A percentile compares a stretch with the other conserved stretches of the same genome.
These are phyloP conservation scores for Catostomus latipinnis DNA, from an alignment of 2,797 vertebrate species.

Conservation along the genomic window DNA sequence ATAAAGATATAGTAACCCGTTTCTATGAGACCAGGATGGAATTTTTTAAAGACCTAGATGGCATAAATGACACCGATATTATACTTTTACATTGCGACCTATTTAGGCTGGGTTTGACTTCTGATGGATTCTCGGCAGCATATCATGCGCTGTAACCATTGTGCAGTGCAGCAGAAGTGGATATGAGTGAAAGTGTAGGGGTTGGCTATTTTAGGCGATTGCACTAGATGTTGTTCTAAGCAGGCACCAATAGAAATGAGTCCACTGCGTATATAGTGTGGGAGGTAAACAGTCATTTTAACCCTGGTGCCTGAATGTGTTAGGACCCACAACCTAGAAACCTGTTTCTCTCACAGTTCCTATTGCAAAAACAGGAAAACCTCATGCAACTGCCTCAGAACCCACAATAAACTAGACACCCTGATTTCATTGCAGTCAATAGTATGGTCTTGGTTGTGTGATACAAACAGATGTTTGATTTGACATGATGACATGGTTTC, in stretches of 20 bases:
- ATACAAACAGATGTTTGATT: constrained; percentile 63
- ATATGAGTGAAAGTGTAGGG: constrained; percentile 46
- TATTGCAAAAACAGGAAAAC: constrained; percentile 83
- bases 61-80: constrained; percentile 66
- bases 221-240: constrained; percentile 67
- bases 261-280: constrained; percentile 57
- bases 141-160: not conserved
- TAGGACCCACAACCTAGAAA: constrained; percentile 82
- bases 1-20: no score
- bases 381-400: constrained; percentile 73
- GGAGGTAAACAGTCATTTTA: constrained; percentile 65
- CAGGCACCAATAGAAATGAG: constrained; percentile 34
- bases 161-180: constrained; percentile 8
- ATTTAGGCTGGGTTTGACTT: constrained; percentile 76
- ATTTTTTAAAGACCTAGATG: constrained; percentile 75
- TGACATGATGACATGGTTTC: constrained; percentile 69
- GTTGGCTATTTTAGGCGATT: constrained; percentile 68
- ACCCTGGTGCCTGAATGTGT: constrained; percentile 63
- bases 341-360: constrained; percentile 69
- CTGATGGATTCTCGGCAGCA: constrained; percentile 60
- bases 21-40: no score
- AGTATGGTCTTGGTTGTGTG: constrained; percentile 64
- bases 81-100: constrained; percentile 76
- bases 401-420: constrained; percentile 73
- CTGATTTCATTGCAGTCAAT: constrained; percentile 71